Evolutionary conservation across 2,113 vertebrate genomes (phyloP).

Genomic region (Perccottus glenii): DNA sequence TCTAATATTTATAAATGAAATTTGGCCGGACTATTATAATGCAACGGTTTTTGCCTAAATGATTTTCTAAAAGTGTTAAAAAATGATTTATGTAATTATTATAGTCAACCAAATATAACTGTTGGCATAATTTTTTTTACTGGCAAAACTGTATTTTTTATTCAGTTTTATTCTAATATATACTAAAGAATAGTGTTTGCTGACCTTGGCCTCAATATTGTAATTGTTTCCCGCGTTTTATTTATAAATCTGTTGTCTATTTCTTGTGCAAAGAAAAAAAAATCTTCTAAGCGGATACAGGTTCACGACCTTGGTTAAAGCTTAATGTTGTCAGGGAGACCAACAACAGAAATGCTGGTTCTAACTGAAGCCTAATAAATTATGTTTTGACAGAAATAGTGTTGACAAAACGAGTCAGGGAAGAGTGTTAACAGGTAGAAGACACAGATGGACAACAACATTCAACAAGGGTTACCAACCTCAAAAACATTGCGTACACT

Average conservation of each 20-base stretch:
- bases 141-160: too few species aligned
- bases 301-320: slow-evolving; percentile 72
- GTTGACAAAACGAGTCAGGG: not conserved
- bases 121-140: too few species aligned
- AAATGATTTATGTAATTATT: too few species aligned
- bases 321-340: slow-evolving; percentile 68
- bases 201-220: too few species aligned
- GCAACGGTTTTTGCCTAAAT: too few species aligned
- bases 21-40: too few species aligned
- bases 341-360: slow-evolving; percentile 42
- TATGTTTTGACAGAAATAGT: not conserved
- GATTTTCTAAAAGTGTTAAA: too few species aligned
- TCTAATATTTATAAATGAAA: too few species aligned
- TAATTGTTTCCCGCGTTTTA: too few species aligned
- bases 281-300: slow-evolving; percentile 61
- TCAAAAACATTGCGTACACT: not conserved
- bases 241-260: not conserved
- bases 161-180: too few species aligned
- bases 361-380: slow-evolving; percentile 15
- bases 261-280: slow-evolving; percentile 29
- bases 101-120: too few species aligned
- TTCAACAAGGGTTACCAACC: not conserved
- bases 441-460: not conserved
- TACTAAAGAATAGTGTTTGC: too few species aligned
- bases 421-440: slow-evolving; percentile 4